Percentiles rank a stretch among this genome's conserved stretches.
These are phyloP conservation scores for Setophaga coronata DNA, from an alignment of 2,113 vertebrate genomes.

Conservation along the genomic window DNA sequence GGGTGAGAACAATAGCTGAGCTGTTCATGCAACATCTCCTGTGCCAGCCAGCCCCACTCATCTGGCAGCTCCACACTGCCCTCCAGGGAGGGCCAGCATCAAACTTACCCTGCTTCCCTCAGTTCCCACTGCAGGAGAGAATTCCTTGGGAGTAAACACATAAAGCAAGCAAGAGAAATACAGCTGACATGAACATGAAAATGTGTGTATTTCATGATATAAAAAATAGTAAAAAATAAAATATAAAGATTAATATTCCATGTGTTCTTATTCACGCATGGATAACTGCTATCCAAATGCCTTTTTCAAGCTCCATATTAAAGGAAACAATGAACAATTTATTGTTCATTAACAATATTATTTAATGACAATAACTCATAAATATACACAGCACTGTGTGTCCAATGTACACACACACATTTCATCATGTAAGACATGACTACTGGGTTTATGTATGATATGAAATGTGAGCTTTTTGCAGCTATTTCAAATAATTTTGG, in stretches of 20 bases:
- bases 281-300: not conserved
- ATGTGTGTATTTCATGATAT: not conserved
- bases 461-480: not conserved
- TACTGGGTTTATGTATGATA: not conserved
- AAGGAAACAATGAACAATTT: conserved; percentile 42
- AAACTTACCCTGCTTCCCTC: not conserved
- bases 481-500: conserved; percentile 16
- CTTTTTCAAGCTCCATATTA: not conserved
- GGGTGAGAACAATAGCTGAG: conserved; percentile 12
- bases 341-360: not conserved
- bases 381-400: not conserved
- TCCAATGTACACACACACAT: not conserved
- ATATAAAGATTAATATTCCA: not conserved
- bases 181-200: not conserved
- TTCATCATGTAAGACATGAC: not conserved
- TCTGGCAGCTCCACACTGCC: conserved; percentile 40
- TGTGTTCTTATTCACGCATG: not conserved
- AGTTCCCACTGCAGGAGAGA: not conserved
- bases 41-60: not conserved
- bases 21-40: not conserved
- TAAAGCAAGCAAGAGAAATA: not conserved
- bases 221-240: not conserved
- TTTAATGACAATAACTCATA: not conserved
- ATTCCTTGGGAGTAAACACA: not conserved
- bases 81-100: conserved; percentile 19